These are phyloP conservation scores for Hemiscyllium ocellatum DNA, from an alignment of 2,113 vertebrate genomes.

Conservation along the genomic window DNA sequence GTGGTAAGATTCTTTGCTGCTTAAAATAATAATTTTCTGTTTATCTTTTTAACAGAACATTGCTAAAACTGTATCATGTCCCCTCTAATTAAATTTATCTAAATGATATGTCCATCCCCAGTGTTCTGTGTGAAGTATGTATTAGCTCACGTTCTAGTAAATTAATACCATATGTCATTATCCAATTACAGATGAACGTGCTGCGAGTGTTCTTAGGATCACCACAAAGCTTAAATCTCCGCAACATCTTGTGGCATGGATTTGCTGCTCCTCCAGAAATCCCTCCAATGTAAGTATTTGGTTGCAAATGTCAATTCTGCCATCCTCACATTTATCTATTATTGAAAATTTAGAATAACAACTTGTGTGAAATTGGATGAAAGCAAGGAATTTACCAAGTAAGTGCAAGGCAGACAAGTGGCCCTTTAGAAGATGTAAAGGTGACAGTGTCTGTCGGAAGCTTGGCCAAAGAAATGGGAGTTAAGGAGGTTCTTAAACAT, in stretches of 20 bases:
- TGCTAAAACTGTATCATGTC: not conserved
- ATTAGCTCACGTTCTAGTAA: not conserved
- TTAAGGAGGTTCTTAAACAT: not conserved
- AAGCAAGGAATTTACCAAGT: not conserved
- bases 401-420: not conserved
- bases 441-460: not conserved
- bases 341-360: not conserved
- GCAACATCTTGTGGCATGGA: conserved; percentile 68
- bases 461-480: not conserved
- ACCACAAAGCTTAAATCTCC: conserved; percentile 62
- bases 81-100: not conserved
- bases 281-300: conserved; percentile 57
- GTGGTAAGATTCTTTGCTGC: conserved; percentile 52
- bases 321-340: not conserved
- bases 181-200: conserved; percentile 56
- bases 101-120: not conserved
- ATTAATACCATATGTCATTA: not conserved
- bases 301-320: not conserved
- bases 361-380: not conserved
- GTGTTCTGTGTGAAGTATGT: not conserved
- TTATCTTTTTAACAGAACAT: not conserved
- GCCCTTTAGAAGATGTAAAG: not conserved
- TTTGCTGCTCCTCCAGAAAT: conserved; percentile 62
- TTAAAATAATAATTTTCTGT: not conserved
- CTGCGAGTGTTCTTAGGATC: conserved; percentile 62